These are phyloP conservation scores for Cirrhinus mrigala DNA, from an alignment of 2,797 vertebrate species.

Conservation along the genomic window DNA sequence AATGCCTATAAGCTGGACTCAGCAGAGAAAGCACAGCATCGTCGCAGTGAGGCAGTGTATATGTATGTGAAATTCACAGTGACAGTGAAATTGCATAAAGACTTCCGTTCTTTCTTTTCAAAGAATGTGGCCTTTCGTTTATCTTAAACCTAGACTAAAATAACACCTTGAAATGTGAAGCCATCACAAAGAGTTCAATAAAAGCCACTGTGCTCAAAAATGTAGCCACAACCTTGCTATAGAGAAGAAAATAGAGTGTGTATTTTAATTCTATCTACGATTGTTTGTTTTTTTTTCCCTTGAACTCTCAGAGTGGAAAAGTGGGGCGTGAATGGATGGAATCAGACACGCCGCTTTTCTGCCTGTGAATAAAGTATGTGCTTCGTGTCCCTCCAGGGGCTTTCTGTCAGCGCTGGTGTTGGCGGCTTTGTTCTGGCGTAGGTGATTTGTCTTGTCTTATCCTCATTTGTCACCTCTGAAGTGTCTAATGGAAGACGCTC, in stretches of 20 bases:
- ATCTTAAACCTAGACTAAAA: slow-evolving; percentile 40
- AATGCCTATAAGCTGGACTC: slow-evolving; percentile 13
- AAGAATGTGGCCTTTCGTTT: background rate
- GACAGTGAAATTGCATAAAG: slow-evolving; percentile 12
- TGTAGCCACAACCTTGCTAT: background rate
- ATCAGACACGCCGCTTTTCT: slow-evolving; percentile 15
- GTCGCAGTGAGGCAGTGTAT: slow-evolving; percentile 1
- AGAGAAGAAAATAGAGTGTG: background rate
- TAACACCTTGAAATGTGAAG: slow-evolving; percentile 23
- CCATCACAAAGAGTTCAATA: slow-evolving; percentile 17
- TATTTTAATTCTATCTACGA: slow-evolving; percentile 31
- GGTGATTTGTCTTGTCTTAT: slow-evolving; percentile 57
- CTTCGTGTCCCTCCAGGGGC: slow-evolving; percentile 43
- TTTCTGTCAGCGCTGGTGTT: slow-evolving; percentile 26
- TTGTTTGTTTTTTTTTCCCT: slow-evolving; percentile 54
- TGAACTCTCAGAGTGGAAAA: slow-evolving; percentile 15
- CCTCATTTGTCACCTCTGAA: slow-evolving; percentile 58
- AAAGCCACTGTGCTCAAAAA: background rate
- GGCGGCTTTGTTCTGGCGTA: slow-evolving; percentile 52
- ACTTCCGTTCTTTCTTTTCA: slow-evolving; percentile 10
- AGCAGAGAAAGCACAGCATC: background rate
- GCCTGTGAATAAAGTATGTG: slow-evolving; percentile 50
- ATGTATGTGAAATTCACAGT: slow-evolving; percentile 18
- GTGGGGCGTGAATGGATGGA: slow-evolving; percentile 29
- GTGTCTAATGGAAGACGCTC: slow-evolving; percentile 61